Percentiles rank a stretch among this genome's conserved stretches.
Evolutionary conservation across 1,140 invertebrate genomes (phyloP).

Genomic region (Lasioglossum baleicum): DNA sequence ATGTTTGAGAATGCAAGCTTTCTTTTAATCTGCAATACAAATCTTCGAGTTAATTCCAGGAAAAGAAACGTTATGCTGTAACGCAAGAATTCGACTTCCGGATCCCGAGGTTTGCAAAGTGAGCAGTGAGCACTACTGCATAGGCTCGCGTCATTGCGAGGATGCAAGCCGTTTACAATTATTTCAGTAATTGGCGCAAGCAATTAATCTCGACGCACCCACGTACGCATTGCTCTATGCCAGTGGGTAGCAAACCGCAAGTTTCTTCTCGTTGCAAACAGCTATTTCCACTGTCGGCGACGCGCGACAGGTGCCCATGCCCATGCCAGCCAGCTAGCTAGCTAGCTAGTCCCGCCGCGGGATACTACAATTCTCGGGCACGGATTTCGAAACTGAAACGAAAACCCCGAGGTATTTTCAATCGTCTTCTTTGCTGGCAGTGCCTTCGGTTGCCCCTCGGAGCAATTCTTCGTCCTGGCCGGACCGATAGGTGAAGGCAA

Average conservation of each 20-base stretch:
- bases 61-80: no score
- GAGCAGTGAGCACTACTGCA: no score
- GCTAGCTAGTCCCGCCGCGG: slow-evolving; percentile 17
- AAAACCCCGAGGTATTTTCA: slow-evolving; percentile 60
- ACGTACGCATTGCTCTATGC: slow-evolving; percentile 38
- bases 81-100: no score
- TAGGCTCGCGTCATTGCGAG: not conserved
- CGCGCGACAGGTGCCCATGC: slow-evolving; percentile 55
- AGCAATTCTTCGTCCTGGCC: slow-evolving; percentile 49
- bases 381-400: slow-evolving; percentile 55
- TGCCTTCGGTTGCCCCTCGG: slow-evolving; percentile 10
- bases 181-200: slow-evolving; percentile 40
- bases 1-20: no score
- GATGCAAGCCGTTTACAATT: slow-evolving; percentile 18
- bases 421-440: slow-evolving; percentile 54
- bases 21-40: no score
- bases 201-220: slow-evolving; percentile 42
- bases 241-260: slow-evolving; percentile 13
- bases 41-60: no score
- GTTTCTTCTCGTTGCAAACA: slow-evolving; percentile 23
- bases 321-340: not conserved
- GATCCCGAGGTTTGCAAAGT: no score
- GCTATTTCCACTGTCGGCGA: slow-evolving; percentile 60
- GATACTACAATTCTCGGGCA: slow-evolving; percentile 45
- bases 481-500: slow-evolving; percentile 60